Evolutionary conservation across 1,140 invertebrate species (phyloP).

Genomic region (Ridgeia piscesae): DNA sequence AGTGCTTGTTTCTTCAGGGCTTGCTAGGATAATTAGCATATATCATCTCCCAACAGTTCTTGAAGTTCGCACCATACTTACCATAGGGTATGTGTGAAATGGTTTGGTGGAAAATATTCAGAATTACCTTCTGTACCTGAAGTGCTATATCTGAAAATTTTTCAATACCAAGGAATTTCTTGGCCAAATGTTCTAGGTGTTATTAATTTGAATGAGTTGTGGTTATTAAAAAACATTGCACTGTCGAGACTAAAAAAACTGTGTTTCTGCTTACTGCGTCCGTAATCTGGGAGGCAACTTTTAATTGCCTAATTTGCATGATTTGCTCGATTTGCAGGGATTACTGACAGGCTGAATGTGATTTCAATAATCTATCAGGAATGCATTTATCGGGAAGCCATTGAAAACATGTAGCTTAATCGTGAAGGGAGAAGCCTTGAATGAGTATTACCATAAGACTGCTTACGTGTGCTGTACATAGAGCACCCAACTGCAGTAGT

Average conservation of each 20-base stretch:
- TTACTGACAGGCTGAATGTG: neutral
- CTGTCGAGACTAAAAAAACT: neutral
- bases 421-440: neutral
- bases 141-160: neutral
- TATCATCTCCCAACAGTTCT: neutral
- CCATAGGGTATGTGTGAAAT: neutral
- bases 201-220: neutral
- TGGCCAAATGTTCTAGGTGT: neutral
- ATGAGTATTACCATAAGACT: neutral
- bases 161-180: neutral
- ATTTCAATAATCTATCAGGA: neutral
- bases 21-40: neutral
- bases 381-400: neutral
- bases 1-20: neutral
- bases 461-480: neutral
- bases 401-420: neutral
- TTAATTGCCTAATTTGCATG: neutral
- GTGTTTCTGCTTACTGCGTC: neutral
- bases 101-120: neutral
- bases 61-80: neutral
- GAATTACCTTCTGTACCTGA: neutral
- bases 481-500: neutral
- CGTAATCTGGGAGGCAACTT: neutral
- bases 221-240: neutral
- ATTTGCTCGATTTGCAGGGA: neutral